Evolutionary conservation across 53 echinoderm and acorn worm genomes (phyloP).

Genomic region (Echinometra lucunter): DNA sequence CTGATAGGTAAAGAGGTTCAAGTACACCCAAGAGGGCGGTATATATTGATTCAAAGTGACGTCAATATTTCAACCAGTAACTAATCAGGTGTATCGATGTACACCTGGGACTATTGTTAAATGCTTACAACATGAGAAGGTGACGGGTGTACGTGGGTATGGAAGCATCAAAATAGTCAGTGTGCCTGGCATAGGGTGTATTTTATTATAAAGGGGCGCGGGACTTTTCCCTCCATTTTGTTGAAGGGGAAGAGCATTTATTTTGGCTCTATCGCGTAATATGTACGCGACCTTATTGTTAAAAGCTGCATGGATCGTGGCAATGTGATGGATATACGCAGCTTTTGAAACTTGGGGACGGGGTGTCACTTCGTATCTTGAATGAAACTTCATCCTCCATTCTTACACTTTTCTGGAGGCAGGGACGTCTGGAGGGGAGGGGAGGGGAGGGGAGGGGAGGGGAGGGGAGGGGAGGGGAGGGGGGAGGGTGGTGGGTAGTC

Average conservation of each 20-base stretch:
- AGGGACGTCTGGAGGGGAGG: too few relatives aligned
- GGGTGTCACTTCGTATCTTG: too few relatives aligned
- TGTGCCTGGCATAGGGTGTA: not conserved
- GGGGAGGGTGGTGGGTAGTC: too few relatives aligned
- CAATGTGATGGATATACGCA: constrained; percentile 4
- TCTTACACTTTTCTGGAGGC: too few relatives aligned
- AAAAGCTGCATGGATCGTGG: constrained; percentile 8
- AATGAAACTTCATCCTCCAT: too few relatives aligned
- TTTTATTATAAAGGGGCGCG: too few relatives aligned
- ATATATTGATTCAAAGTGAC: constrained; percentile 4
- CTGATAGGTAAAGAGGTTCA: not conserved
- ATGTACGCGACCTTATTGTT: not conserved
- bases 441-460: too few relatives aligned
- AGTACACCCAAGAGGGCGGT: not conserved
- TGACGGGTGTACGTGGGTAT: constrained; percentile 20
- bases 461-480: too few relatives aligned
- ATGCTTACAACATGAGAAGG: not conserved
- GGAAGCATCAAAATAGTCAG: not conserved
- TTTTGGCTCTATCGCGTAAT: not conserved
- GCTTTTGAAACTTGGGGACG: not conserved
- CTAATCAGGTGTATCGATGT: constrained; percentile 36
- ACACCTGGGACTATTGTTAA: constrained; percentile 10
- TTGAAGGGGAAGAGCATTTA: too few relatives aligned
- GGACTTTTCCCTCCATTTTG: too few relatives aligned
- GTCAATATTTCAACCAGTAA: constrained; percentile 20